Evolutionary conservation across 2,888 invertebrate species (phyloP).

Genomic region (Choristoneura rosaceana): DNA sequence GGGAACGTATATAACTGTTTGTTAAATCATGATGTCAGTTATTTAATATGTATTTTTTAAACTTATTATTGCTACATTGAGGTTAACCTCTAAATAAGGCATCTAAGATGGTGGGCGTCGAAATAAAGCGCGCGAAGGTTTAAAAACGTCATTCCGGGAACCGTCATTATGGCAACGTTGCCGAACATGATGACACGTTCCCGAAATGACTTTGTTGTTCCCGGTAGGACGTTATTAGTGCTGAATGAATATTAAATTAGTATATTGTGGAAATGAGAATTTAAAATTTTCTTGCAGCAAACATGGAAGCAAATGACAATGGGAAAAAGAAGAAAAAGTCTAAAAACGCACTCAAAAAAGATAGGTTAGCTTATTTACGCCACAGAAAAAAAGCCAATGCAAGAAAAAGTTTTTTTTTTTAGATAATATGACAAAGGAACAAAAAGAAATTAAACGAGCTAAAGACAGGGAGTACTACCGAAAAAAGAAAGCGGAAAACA

Average conservation of each 20-base stretch:
- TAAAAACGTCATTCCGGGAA: constrained; percentile 14
- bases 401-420: too few species aligned
- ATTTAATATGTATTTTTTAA: constrained; percentile 7
- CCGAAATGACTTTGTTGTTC: constrained; percentile 1
- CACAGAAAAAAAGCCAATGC: constrained; percentile 49
- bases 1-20: constrained; percentile 12
- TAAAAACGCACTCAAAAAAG: constrained; percentile 40
- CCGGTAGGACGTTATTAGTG: neutral
- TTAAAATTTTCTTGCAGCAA: constrained; percentile 6
- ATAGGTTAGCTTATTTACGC: constrained; percentile 46
- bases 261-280: constrained; percentile 3
- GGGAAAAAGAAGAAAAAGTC: constrained; percentile 28
- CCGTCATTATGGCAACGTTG: constrained; percentile 16
- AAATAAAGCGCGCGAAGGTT: constrained; percentile 17
- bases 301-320: constrained; percentile 26
- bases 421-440: too few species aligned
- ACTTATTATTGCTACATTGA: constrained; percentile 13
- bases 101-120: constrained; percentile 11
- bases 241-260: neutral
- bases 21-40: constrained; percentile 16
- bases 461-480: too few species aligned
- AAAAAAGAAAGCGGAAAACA: too few species aligned
- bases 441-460: too few species aligned
- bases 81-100: constrained; percentile 6
- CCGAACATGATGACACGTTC: constrained; percentile 3